These are phyloP conservation scores for Morus bassanus DNA, from an alignment of 2,797 vertebrate genomes.

Conservation along the genomic window DNA sequence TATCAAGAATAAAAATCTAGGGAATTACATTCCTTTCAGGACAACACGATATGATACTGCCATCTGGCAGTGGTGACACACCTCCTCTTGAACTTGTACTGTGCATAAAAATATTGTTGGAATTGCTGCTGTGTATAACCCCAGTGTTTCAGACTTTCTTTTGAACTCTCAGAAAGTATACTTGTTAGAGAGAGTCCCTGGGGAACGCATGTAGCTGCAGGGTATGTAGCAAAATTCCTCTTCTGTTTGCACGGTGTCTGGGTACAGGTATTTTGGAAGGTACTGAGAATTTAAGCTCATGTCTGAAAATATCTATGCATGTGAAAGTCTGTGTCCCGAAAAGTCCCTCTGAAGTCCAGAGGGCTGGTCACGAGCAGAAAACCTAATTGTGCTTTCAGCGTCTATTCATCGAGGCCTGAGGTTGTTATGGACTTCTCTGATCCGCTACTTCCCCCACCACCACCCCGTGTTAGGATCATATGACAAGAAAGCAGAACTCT, in stretches of 20 bases:
- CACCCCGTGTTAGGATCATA: neutral
- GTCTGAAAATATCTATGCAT: neutral
- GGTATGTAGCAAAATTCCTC: neutral
- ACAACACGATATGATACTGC: neutral
- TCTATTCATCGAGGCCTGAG: neutral
- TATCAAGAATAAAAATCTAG: neutral
- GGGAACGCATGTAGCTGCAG: neutral
- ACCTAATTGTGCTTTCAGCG: neutral
- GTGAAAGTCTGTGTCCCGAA: neutral
- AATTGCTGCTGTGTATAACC: neutral
- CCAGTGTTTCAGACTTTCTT: neutral
- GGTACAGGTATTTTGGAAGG: neutral
- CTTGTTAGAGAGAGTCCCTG: neutral
- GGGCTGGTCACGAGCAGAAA: neutral
- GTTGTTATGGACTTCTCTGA: neutral
- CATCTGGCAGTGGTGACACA: neutral
- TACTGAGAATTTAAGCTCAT: neutral
- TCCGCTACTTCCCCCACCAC: no score
- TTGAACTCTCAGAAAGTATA: neutral
- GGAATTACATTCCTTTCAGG: neutral
- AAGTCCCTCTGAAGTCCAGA: neutral
- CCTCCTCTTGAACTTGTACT: neutral
- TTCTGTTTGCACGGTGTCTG: neutral
- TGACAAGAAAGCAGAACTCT: neutral
- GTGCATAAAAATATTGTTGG: neutral